Conservation (phyloP, 1,140 invertebrate genomes). For the Philaenus spumarius region DNA sequence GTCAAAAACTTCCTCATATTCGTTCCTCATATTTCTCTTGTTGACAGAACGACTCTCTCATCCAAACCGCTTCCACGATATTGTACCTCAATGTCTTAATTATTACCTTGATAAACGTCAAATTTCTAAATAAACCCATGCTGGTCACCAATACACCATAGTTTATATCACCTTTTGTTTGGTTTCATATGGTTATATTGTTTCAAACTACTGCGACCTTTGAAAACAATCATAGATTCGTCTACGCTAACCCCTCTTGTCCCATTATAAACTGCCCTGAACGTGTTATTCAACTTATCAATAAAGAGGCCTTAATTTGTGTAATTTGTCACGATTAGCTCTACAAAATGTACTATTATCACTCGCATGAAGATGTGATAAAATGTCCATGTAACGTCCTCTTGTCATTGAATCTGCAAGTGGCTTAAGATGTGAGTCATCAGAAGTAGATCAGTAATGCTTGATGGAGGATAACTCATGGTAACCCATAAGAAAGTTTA, state of each 20-base stretch:
- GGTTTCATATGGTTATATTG: no score
- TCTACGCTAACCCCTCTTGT: slow-evolving; percentile 17
- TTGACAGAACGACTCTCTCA: slow-evolving; percentile 18
- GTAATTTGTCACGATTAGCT: slow-evolving; percentile 3
- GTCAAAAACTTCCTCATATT: slow-evolving; percentile 17
- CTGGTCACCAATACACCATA: slow-evolving; percentile 18
- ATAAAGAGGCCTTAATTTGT: slow-evolving; percentile 9
- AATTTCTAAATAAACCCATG: slow-evolving; percentile 21
- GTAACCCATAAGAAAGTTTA: no score
- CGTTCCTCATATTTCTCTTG: slow-evolving; percentile 11
- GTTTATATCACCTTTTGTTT: no score
- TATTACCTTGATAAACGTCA: slow-evolving; percentile 24
- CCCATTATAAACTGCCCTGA: slow-evolving; percentile 13
- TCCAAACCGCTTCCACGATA: slow-evolving; percentile 8
- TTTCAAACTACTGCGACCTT: no score
- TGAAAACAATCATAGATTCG: slow-evolving; percentile 23
- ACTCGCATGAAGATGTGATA: slow-evolving; percentile 8
- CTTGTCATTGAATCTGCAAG: slow-evolving; percentile 13
- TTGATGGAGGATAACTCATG: no score
- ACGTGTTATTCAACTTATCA: slow-evolving; percentile 12
- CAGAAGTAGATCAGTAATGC: slow-evolving; percentile 2
- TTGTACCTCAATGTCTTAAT: slow-evolving; percentile 10
- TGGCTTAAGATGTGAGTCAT: slow-evolving; percentile 10
- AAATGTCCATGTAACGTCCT: slow-evolving; percentile 11
- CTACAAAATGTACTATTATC: neutral